Percentiles rank a stretch among this genome's conserved stretches.
These are phyloP conservation scores for Macroglossus sobrinus DNA, from an alignment of 2,113 vertebrate genomes.

Conservation along the genomic window DNA sequence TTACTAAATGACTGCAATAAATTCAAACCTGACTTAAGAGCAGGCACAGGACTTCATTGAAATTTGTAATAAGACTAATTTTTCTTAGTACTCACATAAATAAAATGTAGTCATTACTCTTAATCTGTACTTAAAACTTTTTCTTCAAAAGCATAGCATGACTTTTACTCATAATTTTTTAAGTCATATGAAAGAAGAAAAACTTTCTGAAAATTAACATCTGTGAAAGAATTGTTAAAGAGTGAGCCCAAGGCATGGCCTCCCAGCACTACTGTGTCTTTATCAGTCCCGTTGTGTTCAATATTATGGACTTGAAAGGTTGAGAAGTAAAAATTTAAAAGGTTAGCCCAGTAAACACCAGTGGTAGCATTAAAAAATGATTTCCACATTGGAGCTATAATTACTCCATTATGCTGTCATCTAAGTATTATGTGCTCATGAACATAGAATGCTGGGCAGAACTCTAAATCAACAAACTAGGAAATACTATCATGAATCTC, in stretches of 20 bases:
- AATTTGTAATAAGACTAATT: conserved; percentile 31
- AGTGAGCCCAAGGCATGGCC: not conserved
- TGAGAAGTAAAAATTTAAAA: not conserved
- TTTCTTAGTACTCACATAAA: conserved; percentile 27
- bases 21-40: not conserved
- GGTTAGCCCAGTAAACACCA: not conserved
- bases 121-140: not conserved
- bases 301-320: not conserved
- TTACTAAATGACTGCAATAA: not conserved
- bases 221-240: not conserved
- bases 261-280: not conserved
- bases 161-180: conserved; percentile 13
- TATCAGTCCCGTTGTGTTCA: not conserved
- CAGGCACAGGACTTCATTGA: not conserved
- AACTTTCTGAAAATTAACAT: not conserved
- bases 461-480: not conserved
- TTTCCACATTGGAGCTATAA: not conserved
- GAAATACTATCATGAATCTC: not conserved
- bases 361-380: not conserved
- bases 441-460: not conserved
- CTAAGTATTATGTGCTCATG: not conserved
- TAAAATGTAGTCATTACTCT: conserved; percentile 20
- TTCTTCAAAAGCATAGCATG: not conserved
- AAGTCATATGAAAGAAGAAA: not conserved
- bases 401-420: not conserved